A percentile compares a stretch with the other conserved stretches of the same genome.
Evolutionary conservation across 2,888 invertebrate genomes (phyloP).

Genomic region (Drosophila kanekoi): DNA sequence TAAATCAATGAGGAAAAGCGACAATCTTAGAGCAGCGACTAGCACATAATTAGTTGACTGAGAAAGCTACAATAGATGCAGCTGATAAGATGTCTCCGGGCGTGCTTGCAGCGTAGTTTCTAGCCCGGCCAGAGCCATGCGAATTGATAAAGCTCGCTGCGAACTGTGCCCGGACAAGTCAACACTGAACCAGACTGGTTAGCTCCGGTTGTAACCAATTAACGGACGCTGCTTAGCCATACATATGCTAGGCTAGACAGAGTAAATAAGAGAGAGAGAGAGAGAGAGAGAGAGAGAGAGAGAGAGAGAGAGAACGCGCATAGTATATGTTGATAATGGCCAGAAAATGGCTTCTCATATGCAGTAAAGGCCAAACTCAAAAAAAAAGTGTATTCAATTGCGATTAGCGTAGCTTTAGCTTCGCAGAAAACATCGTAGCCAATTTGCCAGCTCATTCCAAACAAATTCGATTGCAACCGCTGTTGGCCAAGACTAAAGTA

Average conservation of each 20-base stretch:
- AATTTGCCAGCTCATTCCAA: no score
- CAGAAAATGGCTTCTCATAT: slow-evolving; percentile 33
- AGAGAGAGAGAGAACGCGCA: neutral
- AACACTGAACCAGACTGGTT: slow-evolving; percentile 64
- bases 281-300: slow-evolving; percentile 1
- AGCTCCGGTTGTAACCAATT: slow-evolving; percentile 69
- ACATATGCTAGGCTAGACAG: neutral
- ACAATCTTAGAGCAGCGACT: slow-evolving; percentile 6
- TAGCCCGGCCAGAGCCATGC: slow-evolving; percentile 16
- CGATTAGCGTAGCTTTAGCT: slow-evolving; percentile 17
- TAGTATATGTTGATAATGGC: slow-evolving; percentile 17
- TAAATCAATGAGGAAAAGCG: slow-evolving; percentile 8
- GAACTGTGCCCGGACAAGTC: slow-evolving; percentile 28
- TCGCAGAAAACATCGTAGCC: neutral
- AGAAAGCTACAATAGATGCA: slow-evolving; percentile 15
- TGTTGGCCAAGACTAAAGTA: neutral
- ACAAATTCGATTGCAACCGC: neutral
- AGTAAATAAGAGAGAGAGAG: slow-evolving; percentile 5
- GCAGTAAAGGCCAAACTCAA: slow-evolving; percentile 13
- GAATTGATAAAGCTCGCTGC: slow-evolving; percentile 42
- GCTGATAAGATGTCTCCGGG: slow-evolving; percentile 45
- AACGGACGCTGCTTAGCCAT: slow-evolving; percentile 27
- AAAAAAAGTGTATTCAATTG: neutral
- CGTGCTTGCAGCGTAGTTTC: slow-evolving; percentile 38
- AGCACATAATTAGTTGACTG: slow-evolving; percentile 11